Evolutionary conservation across 2,797 vertebrate genomes (phyloP), one percentile per base, ranked within the genome.

Genomic region (Nannoperca obscura): DNA sequence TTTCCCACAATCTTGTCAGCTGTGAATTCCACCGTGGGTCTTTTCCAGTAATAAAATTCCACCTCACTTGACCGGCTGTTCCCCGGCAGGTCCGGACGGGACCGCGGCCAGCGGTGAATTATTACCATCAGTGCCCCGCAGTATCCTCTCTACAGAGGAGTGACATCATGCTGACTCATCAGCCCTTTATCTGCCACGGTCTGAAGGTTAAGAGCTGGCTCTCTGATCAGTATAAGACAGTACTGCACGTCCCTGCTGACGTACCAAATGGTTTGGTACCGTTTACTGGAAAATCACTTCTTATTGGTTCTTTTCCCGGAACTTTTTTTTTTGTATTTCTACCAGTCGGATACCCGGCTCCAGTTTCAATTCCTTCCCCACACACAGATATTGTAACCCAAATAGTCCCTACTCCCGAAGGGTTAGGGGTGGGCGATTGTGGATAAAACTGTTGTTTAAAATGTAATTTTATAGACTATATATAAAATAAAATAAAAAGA

Each of bases 111-210:
- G 76, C 81, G 49, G 82, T 88, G 90, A 93, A 85, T 92, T 89
- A 90, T 85, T 79, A 44, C 64, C 73, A 36, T 53, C 74, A 17
- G 63, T 53, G 71, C 66, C 81, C 74, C 83, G 74, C 42, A 5
- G 69, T 80, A 63, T 90, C 76, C 70, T 80, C 76, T 52, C 71
- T 44, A 1, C 78, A 54, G 79, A 82, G 80, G 27, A 55, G 83
- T 91, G 91, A 93, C 86, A 65, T 85, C 84, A 86, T 65, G 66
- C 80, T 92, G 91, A 93, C 76, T 92, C 91, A 92, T 86, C 84
- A 42, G 73, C 60, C 60, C 61, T 73, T 86, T 83, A 92, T 91
- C 88, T 81, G 63, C 72, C 71, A 10, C 64, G 47, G 90, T 78
- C 76, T 84, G 88, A 89, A 89, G 83, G 86, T 89, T 88, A 75